Base-by-base conservation (phyloP, 2,888 invertebrate genomes). In the Emesis furor region DNA sequence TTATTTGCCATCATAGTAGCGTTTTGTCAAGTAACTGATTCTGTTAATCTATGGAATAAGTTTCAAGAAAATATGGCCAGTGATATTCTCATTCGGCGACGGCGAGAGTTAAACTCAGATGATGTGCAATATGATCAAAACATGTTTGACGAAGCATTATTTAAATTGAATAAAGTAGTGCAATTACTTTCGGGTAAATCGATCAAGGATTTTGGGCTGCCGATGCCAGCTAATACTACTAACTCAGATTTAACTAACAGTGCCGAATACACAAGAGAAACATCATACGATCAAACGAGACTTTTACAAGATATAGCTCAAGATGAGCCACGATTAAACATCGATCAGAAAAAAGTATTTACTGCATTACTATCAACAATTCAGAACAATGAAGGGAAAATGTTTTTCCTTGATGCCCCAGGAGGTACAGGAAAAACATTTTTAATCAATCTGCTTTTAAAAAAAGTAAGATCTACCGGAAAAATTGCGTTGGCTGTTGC, bases 401-500 rank as follows among this genome's bases (percentile, higher is more conserved):
- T 82, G 17, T 77, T 81, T 82, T 88, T 86, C 39, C 78, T 81
- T 75, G 78, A 84, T 82, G 84, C 86, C 73, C 82, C 83, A 73
- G 82, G 81, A 78, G 84, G 82, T 73, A 85, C 82, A 76, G 86
- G 83, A 73, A 88, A 85, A 82, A 83, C 84, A 79, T 83, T 80
- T 86, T 84, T 84, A 74, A 86, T 82, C 46, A 84, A 84, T 82
- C 4, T 85, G 67, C 78, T 86, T 79, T 81, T 88, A 75, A 65
- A 12, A 78, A 79, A 84, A 81, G 82, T 86, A 8, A 79, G 86
- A 86, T 81, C 79, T 80, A 82, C 37, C 65, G 85, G 89, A 77
- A 89, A 90, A 78, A 92, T 92, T 79, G 92, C 92, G 4, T 81
- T 94, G 74, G 91, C 93, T 68, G 89, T 93, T 24, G 93, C 75